Evolutionary conservation across 2,797 vertebrate species (phyloP).

Genomic region (Melanotaenia maccullochi): DNA sequence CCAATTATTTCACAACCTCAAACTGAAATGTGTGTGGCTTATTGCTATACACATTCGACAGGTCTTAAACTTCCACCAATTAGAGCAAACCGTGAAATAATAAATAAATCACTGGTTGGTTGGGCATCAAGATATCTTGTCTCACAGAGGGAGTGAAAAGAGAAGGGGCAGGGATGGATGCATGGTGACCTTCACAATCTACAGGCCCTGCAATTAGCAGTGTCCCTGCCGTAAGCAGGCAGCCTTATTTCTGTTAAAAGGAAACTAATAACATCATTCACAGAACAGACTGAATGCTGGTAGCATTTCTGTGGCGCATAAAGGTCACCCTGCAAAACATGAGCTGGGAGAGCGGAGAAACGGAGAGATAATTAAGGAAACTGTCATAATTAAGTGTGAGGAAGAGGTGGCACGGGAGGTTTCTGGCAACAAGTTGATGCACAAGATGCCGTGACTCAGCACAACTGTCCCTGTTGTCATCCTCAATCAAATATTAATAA

Average conservation of each 20-base stretch:
- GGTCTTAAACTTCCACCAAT: constrained; percentile 69
- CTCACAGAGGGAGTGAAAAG: constrained; percentile 49
- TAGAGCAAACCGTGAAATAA: constrained; percentile 60
- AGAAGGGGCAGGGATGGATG: constrained; percentile 38
- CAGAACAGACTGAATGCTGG: constrained; percentile 59
- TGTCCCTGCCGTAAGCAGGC: constrained; percentile 69
- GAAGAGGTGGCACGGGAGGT: constrained; percentile 67
- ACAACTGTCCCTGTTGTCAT: constrained; percentile 55
- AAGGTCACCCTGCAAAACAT: constrained; percentile 82
- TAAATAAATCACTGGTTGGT: constrained; percentile 48
- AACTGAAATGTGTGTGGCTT: constrained; percentile 21
- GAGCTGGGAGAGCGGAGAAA: constrained; percentile 45
- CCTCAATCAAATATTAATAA: constrained; percentile 71
- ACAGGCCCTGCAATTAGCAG: constrained; percentile 78
- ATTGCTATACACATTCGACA: constrained; percentile 49
- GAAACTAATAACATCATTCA: constrained; percentile 77
- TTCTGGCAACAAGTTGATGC: constrained; percentile 65
- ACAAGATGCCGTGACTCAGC: constrained; percentile 67
- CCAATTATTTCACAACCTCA: constrained; percentile 62
- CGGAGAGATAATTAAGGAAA: constrained; percentile 75
- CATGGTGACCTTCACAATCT: constrained; percentile 78
- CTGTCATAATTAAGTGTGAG: constrained; percentile 77
- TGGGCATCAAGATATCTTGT: constrained; percentile 54
- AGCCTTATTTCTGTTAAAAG: constrained; percentile 69
- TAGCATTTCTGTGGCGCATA: constrained; percentile 76